Conservation (phyloP, 1,140 invertebrate genomes). For the Eupeodes corollae region DNA sequence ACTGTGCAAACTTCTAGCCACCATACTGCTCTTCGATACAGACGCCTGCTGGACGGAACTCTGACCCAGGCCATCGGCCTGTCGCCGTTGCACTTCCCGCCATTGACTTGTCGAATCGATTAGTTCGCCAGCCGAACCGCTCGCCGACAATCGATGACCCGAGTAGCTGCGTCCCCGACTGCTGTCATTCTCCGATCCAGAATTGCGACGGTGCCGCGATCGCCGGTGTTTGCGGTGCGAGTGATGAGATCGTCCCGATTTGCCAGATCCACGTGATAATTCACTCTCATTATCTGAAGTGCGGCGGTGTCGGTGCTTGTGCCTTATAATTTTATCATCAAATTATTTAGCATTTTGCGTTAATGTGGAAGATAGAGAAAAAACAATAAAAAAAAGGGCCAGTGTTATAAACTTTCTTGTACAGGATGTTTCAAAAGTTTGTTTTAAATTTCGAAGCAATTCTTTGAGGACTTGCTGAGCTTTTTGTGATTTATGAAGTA, state of each 20-base stretch:
- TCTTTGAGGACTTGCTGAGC: too few relatives aligned
- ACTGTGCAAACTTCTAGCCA: constrained; percentile 38
- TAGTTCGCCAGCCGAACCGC: constrained; percentile 48
- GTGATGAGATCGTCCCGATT: constrained; percentile 47
- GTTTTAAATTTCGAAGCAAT: too few relatives aligned
- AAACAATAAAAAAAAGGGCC: too few relatives aligned
- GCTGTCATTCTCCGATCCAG: constrained; percentile 46
- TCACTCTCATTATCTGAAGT: constrained; percentile 83
- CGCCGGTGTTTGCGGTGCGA: constrained; percentile 56
- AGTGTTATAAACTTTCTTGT: too few relatives aligned
- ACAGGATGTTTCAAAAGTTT: too few relatives aligned
- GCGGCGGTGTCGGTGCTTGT: constrained; percentile 62
- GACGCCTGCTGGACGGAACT: constrained; percentile 52
- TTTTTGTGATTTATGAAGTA: too few relatives aligned
- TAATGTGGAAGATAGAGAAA: too few relatives aligned
- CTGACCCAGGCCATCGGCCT: constrained; percentile 45
- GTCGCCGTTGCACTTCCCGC: constrained; percentile 69
- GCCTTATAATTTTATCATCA: constrained; percentile 36
- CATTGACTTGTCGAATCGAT: constrained; percentile 81
- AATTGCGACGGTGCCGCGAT: constrained; percentile 46
- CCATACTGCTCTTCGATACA: constrained; percentile 45
- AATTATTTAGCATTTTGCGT: too few relatives aligned
- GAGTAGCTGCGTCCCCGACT: constrained; percentile 38
- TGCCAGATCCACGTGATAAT: constrained; percentile 65
- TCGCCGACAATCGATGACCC: constrained; percentile 33